phyloP scores from a whole-genome alignment of 1,140 invertebrate genomes.

The Calephelis nemesis region DNA sequence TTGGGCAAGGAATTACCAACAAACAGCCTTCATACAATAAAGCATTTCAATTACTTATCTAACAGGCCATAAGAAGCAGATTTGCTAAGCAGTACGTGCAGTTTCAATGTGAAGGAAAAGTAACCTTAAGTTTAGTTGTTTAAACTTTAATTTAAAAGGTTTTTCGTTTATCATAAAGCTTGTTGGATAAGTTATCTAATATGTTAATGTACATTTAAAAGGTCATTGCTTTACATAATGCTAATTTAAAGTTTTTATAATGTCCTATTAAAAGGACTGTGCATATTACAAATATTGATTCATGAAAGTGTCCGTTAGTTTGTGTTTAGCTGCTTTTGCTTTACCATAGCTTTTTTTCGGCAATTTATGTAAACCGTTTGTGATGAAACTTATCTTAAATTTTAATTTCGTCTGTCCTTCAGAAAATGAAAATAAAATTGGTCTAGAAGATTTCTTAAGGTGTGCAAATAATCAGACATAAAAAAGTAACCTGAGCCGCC shows the following conservation, averaged over 20 bases:
- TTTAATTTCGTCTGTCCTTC: no score
- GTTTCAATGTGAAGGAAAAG: background rate
- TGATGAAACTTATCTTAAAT: no score
- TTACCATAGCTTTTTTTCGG: no score
- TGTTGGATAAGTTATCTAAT: constrained; percentile 7
- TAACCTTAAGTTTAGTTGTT: background rate
- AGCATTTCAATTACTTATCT: constrained; percentile 3
- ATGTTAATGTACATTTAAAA: constrained; percentile 1
- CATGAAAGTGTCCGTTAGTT: no score
- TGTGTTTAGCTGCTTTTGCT: no score
- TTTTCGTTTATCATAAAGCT: background rate
- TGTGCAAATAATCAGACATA: no score
- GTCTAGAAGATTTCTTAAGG: no score
- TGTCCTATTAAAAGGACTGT: background rate
- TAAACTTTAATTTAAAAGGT: background rate
- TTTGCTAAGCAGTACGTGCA: background rate
- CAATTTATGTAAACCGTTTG: no score
- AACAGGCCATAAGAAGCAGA: constrained; percentile 2
- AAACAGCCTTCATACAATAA: background rate
- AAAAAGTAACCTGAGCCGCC: no score
- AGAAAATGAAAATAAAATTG: no score
- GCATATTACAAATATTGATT: no score
- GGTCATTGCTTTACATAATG: constrained; percentile 12
- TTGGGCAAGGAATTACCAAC: constrained; percentile 20
- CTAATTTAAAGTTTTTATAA: background rate